Percentiles rank a stretch among this genome's conserved stretches.
phyloP scores from a whole-genome alignment of 1,140 invertebrate genomes.

The Acromyrmex echinatior region DNA sequence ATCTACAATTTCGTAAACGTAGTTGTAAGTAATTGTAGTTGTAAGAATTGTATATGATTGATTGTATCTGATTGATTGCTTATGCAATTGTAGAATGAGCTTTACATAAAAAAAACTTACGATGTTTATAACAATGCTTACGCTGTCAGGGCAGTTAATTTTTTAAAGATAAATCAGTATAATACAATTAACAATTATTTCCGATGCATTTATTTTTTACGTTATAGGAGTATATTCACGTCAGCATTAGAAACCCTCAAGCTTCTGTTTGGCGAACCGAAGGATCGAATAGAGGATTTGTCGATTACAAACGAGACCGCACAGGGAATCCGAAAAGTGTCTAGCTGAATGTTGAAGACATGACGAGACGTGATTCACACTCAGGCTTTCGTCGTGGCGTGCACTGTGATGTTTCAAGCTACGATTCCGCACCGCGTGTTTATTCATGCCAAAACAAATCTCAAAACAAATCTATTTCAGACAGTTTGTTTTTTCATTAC shows the following conservation, averaged over 20 bases:
- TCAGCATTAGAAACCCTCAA: slow-evolving; percentile 27
- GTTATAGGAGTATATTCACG: slow-evolving; percentile 45
- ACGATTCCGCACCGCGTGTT: background rate
- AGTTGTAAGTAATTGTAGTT: too few relatives aligned
- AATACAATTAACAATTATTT: background rate
- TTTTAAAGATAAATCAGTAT: too few relatives aligned
- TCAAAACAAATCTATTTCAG: background rate
- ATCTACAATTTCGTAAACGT: too few relatives aligned
- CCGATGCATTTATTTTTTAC: background rate
- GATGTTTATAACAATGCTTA: too few relatives aligned
- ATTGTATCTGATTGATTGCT: too few relatives aligned
- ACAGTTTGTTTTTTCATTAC: background rate
- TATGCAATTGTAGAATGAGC: too few relatives aligned
- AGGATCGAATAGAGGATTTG: slow-evolving; percentile 20
- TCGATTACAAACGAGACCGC: background rate
- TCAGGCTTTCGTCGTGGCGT: background rate
- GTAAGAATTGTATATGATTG: too few relatives aligned
- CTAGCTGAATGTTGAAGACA: slow-evolving; percentile 32
- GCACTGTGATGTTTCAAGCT: background rate
- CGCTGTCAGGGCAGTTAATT: background rate
- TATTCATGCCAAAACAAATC: background rate
- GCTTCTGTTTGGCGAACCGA: slow-evolving; percentile 20
- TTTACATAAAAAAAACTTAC: too few relatives aligned
- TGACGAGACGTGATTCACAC: background rate
- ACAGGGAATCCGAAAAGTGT: background rate